phyloP scores from a whole-genome alignment of 2,888 invertebrate genomes.

The Torymus aiolomorphi region DNA sequence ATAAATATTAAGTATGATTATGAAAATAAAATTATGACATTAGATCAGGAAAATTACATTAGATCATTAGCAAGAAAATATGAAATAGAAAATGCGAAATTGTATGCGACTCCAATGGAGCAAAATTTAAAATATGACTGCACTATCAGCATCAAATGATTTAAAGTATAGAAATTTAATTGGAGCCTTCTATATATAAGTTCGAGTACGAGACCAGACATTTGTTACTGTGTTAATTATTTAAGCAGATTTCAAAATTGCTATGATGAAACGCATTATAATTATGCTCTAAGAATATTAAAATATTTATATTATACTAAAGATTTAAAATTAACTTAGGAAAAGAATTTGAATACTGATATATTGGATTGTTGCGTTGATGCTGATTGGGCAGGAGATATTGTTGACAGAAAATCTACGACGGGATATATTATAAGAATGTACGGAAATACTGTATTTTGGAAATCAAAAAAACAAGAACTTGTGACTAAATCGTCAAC shows the following conservation, averaged over 20 bases:
- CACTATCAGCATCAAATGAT: constrained; percentile 26
- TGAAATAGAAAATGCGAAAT: no score
- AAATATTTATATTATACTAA: constrained; percentile 65
- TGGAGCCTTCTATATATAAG: constrained; percentile 69
- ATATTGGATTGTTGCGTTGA: background rate
- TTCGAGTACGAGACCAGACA: constrained; percentile 67
- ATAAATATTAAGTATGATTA: constrained; percentile 44
- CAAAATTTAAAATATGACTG: constrained; percentile 59
- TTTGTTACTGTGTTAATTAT: constrained; percentile 68
- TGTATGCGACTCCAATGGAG: constrained; percentile 68
- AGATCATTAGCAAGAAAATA: constrained; percentile 60
- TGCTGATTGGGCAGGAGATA: constrained; percentile 13
- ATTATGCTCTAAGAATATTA: constrained; percentile 65
- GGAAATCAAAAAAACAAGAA: background rate
- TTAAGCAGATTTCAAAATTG: constrained; percentile 69
- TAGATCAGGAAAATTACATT: constrained; percentile 65
- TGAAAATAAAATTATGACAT: constrained; percentile 60
- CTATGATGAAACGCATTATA: constrained; percentile 63
- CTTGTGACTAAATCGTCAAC: background rate
- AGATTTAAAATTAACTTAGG: constrained; percentile 61
- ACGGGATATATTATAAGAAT: no score
- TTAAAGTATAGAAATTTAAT: constrained; percentile 58
- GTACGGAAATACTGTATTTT: background rate
- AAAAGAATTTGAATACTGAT: background rate
- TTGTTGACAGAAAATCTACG: no score